A percentile compares a stretch with the other conserved stretches of the same genome.
Evolutionary conservation across 2,888 invertebrate genomes (phyloP).

Genomic region (Phymatocera aterrima): DNA sequence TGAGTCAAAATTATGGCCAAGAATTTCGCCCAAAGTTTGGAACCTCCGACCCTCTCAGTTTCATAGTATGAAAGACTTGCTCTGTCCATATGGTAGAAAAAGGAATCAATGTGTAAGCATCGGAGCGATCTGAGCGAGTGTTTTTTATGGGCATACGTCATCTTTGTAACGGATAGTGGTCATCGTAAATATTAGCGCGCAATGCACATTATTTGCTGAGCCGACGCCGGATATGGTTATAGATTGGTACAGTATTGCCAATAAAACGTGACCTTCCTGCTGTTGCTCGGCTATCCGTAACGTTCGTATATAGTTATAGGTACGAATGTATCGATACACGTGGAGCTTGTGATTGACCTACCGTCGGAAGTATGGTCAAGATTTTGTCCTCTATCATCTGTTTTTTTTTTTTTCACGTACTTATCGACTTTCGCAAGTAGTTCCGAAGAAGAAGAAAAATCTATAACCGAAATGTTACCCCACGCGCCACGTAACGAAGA

Average conservation of each 20-base stretch:
- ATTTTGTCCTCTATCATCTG: not conserved
- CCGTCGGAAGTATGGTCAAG: not conserved
- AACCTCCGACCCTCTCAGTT: not conserved
- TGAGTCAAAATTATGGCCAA: not conserved
- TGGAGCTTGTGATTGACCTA: not conserved
- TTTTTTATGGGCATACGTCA: slow-evolving; percentile 16
- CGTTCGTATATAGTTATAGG: slow-evolving; percentile 4
- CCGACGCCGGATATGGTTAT: slow-evolving; percentile 31
- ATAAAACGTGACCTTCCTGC: slow-evolving; percentile 34
- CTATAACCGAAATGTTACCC: not conserved
- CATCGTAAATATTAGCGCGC: slow-evolving; percentile 29
- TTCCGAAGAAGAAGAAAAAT: not conserved
- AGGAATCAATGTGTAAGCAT: not conserved
- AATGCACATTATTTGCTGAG: slow-evolving; percentile 20
- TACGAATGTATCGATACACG: no score
- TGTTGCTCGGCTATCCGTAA: not conserved
- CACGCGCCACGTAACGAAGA: not conserved
- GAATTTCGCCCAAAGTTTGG: not conserved
- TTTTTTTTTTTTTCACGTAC: not conserved
- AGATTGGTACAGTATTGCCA: slow-evolving; percentile 25
- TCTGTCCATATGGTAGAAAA: not conserved
- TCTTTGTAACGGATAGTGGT: not conserved
- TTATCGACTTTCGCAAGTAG: not conserved
- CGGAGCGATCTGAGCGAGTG: slow-evolving; percentile 17
- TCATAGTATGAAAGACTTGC: not conserved